Conservation (phyloP, 2,797 vertebrate genomes). For the Gambelia wislizenii region DNA sequence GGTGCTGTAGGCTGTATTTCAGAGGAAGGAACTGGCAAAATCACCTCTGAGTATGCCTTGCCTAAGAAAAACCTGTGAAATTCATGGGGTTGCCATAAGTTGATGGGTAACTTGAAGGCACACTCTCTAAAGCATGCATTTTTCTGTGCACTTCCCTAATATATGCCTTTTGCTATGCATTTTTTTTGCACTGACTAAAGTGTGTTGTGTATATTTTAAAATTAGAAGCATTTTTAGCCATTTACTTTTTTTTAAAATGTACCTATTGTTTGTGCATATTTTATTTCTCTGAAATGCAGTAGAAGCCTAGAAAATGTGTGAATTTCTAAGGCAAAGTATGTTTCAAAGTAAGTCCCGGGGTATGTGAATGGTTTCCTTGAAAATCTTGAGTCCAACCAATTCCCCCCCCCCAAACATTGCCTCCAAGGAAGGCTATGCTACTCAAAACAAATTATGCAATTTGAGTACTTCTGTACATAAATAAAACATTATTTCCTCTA, state of each 20-base stretch:
- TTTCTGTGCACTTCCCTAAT: not conserved
- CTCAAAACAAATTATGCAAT: not conserved
- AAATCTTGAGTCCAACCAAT: not conserved
- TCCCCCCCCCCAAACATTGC: not conserved
- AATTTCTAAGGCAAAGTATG: not conserved
- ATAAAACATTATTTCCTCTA: constrained; percentile 1
- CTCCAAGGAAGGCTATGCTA: not conserved
- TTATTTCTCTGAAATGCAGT: not conserved
- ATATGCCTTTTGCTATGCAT: not conserved
- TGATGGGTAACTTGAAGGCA: no score
- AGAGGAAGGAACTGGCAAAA: no score
- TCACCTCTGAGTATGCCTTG: no score
- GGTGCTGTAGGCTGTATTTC: no score
- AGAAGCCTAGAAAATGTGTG: not conserved
- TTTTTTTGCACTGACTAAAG: not conserved
- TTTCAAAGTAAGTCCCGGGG: not conserved
- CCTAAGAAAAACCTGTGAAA: no score
- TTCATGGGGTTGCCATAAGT: no score
- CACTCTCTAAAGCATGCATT: not conserved
- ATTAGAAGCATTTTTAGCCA: not conserved
- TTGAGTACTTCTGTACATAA: not conserved
- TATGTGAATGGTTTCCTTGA: not conserved
- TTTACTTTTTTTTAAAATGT: not conserved
- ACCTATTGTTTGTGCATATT: no score
- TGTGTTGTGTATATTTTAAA: not conserved